Conservation (phyloP, 2,888 invertebrate species). For the Rambutsinella grinnellia region DNA sequence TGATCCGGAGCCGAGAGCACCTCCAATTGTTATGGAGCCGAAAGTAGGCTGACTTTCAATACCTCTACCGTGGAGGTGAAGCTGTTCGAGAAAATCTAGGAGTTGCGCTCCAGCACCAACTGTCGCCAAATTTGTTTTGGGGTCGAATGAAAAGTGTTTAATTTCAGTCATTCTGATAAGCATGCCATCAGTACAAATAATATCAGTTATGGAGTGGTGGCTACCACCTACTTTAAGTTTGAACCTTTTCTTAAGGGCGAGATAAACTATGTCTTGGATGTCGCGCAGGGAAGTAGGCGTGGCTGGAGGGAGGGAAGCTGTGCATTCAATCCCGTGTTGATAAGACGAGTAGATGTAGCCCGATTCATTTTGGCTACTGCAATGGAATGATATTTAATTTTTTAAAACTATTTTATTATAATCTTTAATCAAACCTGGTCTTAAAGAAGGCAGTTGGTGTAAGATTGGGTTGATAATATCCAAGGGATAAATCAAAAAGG, state of each 20-base stretch:
- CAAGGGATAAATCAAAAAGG: too few relatives aligned
- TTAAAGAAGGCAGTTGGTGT: too few relatives aligned
- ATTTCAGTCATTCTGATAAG: constrained; percentile 16
- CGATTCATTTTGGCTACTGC: too few relatives aligned
- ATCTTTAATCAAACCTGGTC: too few relatives aligned
- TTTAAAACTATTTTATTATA: too few relatives aligned
- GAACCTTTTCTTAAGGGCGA: not conserved
- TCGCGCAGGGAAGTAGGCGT: not conserved
- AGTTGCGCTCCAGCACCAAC: constrained; percentile 22
- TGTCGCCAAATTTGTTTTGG: not conserved
- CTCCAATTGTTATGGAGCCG: constrained; percentile 39
- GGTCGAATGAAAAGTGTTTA: constrained; percentile 8
- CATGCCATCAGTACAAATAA: constrained; percentile 31
- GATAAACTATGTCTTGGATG: not conserved
- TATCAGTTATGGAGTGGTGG: constrained; percentile 24
- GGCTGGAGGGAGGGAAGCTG: constrained; percentile 4
- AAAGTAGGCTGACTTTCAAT: constrained; percentile 24
- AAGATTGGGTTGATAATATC: too few relatives aligned
- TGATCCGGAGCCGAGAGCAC: constrained; percentile 33
- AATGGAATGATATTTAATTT: too few relatives aligned
- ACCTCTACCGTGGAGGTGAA: constrained; percentile 3
- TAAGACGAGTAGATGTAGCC: not conserved
- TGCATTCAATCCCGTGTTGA: not conserved
- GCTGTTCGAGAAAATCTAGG: not conserved
- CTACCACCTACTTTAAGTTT: constrained; percentile 14